Evolutionary conservation across 2,113 vertebrate species (phyloP), one percentile per base, ranked within the genome.

Genomic region (Charadrius vociferus): DNA sequence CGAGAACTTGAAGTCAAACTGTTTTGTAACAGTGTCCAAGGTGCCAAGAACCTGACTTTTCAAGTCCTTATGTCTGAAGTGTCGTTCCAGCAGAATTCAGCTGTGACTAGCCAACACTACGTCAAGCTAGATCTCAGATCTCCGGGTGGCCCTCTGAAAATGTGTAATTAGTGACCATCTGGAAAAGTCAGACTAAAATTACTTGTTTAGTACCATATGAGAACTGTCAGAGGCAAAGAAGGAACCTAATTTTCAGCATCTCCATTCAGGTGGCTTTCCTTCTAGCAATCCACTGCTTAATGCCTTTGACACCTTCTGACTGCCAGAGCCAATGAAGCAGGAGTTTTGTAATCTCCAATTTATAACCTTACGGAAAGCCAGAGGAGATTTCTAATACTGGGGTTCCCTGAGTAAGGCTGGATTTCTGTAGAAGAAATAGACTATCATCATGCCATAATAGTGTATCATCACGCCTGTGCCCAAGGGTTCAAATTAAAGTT

Each of bases 201-300:
- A 65, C 62, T 53, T 92, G 32, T 75, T 90, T 65, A 45, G 23
- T 63, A 63, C 65, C 24, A 26, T 12, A 52, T 5, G 5, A 72
- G 72, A 87, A 41, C 36, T 75, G 39, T 81, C 65, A 81, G 30
- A 81, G 17, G 37, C 72, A 81, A 84, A 84, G 85, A 50, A 81
- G 55, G 82, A 81, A 79, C 58, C 29, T 83, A 37, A 84, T 94
- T 81, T 86, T 89, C 66, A 66, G 43, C 81, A 80, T 85, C 83
- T 87, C 81, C 87, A 70, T 73, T 56, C 90, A 92, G 81, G 88
- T 95, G 62, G 49, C 52, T 93, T 88, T 88, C 88, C 88, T 94
- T 84, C 68, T 67, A 88, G 89, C 86, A 93, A 86, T 81, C 47
- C 50, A 39, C 43, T 56, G 27, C 56, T 83, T 81, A 92, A 84